Conservation (phyloP, 2,888 invertebrate genomes). For the Trissonchulus sp. region DNA sequence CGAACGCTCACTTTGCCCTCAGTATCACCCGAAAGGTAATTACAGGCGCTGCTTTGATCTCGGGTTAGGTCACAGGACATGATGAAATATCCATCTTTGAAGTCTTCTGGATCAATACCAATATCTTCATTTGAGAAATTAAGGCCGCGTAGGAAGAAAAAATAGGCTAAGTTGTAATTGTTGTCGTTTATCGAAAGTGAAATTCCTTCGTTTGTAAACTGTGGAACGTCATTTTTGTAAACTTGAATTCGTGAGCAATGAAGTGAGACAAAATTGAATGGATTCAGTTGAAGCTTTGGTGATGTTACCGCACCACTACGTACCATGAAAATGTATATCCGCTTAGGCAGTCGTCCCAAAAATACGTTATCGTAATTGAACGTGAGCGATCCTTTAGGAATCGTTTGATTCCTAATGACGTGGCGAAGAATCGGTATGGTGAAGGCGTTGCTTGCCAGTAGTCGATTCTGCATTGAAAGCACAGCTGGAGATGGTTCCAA, state of each 20-base stretch:
- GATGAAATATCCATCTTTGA: slow-evolving; percentile 6
- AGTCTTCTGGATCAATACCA: background rate
- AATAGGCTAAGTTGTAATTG: slow-evolving; percentile 1
- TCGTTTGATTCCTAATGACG: slow-evolving; percentile 11
- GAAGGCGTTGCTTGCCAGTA: background rate
- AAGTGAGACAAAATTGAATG: background rate
- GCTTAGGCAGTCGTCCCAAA: slow-evolving; percentile 16
- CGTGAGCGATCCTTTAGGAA: background rate
- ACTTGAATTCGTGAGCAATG: background rate
- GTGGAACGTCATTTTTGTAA: slow-evolving; percentile 4
- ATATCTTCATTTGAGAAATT: background rate
- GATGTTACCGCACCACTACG: too few species aligned
- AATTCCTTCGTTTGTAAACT: background rate
- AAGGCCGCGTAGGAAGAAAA: background rate
- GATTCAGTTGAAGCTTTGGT: too few species aligned
- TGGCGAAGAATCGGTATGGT: background rate
- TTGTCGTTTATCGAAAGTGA: background rate
- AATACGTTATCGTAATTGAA: too few species aligned
- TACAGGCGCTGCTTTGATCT: too few species aligned
- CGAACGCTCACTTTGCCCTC: too few species aligned
- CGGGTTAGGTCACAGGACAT: background rate
- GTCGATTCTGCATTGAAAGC: slow-evolving; percentile 1
- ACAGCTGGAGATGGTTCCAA: background rate
- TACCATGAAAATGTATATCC: slow-evolving; percentile 11
- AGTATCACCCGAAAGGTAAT: too few species aligned